Evolutionary conservation across 2,797 vertebrate species (phyloP), one percentile per base, ranked within the genome.

Genomic region (Melanotaenia parkinsoni): DNA sequence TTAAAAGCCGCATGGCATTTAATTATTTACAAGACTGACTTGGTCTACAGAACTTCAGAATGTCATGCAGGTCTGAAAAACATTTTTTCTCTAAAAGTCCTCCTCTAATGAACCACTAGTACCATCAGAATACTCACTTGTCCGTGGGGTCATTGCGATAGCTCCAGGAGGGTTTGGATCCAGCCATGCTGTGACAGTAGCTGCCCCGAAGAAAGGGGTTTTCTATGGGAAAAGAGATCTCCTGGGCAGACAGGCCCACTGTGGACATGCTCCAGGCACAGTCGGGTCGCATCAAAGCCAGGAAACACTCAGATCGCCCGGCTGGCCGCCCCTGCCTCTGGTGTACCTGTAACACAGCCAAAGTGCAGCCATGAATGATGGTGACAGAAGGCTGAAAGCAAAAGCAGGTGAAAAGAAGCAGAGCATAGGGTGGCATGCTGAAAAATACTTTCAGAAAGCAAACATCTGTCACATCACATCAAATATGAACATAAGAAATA

Each of bases 201-300:
- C 91, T 90, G 86, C 88, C 92, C 77, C 94, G 94, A 81, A 97
- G 94, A 90, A 97, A 97, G 79, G 95, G 94, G 0, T 92, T 93
- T 92, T 97, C 96, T 62, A 96, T 85, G 57, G 96, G 96, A 87
- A 95, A 95, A 94, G 93, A 93, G 86, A 96, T 95, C 92, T 98
- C 97, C 93, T 97, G 97, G 89, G 96, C 94, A 90, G 96, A 95
- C 80, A 99, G 93, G 92, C 96, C 96, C 77, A 97, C 96, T 85
- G 95, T 95, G 90, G 97, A 98, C 98, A 98, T 99, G 20, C 85
- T 95, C 94, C 90, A 95, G 93, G 79, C 88, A 86, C 84, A 83
- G 90, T 93, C 81, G 87, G 83, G 91, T 94, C 79, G 92, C 89
- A 94, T 95, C 92, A 93, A 92, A 81, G 85, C 86, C 80, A 87